These are phyloP conservation scores for Perdita meconis DNA, from an alignment of 2,888 invertebrate genomes.

Conservation along the genomic window DNA sequence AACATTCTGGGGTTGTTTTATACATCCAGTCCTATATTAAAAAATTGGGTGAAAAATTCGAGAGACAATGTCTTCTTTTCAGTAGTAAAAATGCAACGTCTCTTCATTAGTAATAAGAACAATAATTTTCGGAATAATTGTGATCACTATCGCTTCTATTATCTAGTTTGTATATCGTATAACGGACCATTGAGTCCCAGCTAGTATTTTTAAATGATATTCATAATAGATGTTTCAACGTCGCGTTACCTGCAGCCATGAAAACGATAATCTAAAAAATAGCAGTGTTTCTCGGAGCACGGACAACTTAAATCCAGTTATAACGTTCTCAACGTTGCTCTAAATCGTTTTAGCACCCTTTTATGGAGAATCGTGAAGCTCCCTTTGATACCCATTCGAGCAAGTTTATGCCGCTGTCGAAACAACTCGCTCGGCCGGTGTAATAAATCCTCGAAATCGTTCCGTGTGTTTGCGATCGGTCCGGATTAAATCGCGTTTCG, in stretches of 20 bases:
- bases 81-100: too few relatives aligned
- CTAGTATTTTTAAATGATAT: too few relatives aligned
- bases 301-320: neutral
- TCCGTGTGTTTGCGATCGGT: neutral
- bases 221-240: too few relatives aligned
- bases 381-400: neutral
- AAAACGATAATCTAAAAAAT: neutral
- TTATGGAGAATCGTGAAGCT: conserved; percentile 8
- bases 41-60: too few relatives aligned
- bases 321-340: neutral
- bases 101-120: too few relatives aligned
- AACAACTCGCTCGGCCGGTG: neutral
- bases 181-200: too few relatives aligned
- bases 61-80: too few relatives aligned
- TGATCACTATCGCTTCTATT: too few relatives aligned
- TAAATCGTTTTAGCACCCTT: conserved; percentile 9
- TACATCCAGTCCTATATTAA: too few relatives aligned
- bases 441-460: conserved; percentile 18
- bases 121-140: too few relatives aligned
- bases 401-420: neutral
- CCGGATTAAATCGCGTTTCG: conserved; percentile 12
- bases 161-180: too few relatives aligned
- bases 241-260: neutral
- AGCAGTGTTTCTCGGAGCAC: neutral
- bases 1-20: too few relatives aligned